Evolutionary conservation across 2,888 invertebrate genomes (phyloP).

Genomic region (Acleris holmiana): DNA sequence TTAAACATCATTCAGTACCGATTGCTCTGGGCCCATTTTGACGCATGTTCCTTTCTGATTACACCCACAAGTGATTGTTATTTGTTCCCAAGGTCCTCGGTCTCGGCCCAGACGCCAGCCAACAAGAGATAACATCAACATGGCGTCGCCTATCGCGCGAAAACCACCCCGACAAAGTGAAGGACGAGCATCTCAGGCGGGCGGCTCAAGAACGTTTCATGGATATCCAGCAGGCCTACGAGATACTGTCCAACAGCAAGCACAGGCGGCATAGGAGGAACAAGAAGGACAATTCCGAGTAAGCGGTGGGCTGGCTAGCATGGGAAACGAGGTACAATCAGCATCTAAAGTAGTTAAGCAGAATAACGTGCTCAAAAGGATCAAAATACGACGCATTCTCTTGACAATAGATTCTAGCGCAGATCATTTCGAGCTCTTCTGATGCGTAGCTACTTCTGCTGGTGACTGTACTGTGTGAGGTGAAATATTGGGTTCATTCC

Average conservation of each 20-base stretch:
- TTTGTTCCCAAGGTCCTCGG: slow-evolving; percentile 86
- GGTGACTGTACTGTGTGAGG: too few relatives aligned
- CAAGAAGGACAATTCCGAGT: slow-evolving; percentile 86
- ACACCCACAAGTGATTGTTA: slow-evolving; percentile 1
- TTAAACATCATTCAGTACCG: too few relatives aligned
- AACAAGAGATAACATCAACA: slow-evolving; percentile 92
- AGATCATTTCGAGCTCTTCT: too few relatives aligned
- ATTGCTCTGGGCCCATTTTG: too few relatives aligned
- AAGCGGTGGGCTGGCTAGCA: slow-evolving; percentile 16
- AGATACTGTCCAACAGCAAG: slow-evolving; percentile 93
- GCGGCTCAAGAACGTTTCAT: slow-evolving; percentile 94
- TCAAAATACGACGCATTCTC: too few relatives aligned
- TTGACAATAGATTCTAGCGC: too few relatives aligned
- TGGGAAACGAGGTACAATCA: not conserved
- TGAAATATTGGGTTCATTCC: too few relatives aligned
- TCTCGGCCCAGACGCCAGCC: slow-evolving; percentile 90
- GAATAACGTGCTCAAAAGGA: too few relatives aligned
- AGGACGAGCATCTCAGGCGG: slow-evolving; percentile 87
- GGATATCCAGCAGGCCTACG: slow-evolving; percentile 97
- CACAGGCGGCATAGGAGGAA: slow-evolving; percentile 89
- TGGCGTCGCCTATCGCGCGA: slow-evolving; percentile 93
- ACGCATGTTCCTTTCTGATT: too few relatives aligned
- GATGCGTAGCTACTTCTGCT: too few relatives aligned
- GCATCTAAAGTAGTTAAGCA: too few relatives aligned
- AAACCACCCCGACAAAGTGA: slow-evolving; percentile 96